Percentiles rank a stretch among this genome's conserved stretches.
Evolutionary conservation across 2,797 vertebrate species (phyloP).

Genomic region (Diglossa cyanea): DNA sequence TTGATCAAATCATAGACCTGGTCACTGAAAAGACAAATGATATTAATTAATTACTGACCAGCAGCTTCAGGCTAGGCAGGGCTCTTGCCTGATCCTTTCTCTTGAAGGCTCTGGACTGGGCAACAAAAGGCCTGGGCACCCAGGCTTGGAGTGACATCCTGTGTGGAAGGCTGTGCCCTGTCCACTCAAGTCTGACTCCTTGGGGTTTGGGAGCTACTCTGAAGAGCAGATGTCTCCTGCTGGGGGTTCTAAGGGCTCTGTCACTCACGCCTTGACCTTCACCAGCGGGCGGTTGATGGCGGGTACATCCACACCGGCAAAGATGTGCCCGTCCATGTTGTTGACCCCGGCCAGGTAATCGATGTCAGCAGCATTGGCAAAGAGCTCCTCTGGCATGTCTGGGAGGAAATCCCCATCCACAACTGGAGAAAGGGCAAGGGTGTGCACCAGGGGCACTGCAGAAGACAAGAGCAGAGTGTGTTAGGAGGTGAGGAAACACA

Average conservation of each 20-base stretch:
- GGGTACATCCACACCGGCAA: constrained; percentile 81
- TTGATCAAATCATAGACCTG: neutral
- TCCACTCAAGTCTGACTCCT: neutral
- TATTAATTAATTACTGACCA: neutral
- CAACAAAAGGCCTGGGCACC: neutral
- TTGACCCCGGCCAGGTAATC: constrained; percentile 27
- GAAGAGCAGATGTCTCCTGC: neutral
- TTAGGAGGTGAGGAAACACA: neutral
- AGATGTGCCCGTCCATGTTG: constrained; percentile 91
- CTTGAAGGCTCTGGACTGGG: neutral
- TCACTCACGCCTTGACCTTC: constrained; percentile 75
- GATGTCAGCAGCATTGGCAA: neutral
- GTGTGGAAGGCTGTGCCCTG: neutral
- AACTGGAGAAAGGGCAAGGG: neutral
- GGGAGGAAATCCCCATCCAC: neutral
- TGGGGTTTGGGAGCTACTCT: neutral
- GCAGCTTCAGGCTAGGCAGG: neutral
- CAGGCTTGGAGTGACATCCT: neutral
- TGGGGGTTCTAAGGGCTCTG: neutral
- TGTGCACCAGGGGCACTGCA: neutral
- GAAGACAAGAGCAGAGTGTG: fast-evolving
- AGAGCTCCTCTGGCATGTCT: neutral
- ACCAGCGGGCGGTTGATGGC: constrained; percentile 74
- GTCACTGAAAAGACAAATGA: neutral
- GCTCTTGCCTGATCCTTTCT: neutral